Conservation (phyloP, 2,797 vertebrate species). For the Allenopithecus nigroviridis region DNA sequence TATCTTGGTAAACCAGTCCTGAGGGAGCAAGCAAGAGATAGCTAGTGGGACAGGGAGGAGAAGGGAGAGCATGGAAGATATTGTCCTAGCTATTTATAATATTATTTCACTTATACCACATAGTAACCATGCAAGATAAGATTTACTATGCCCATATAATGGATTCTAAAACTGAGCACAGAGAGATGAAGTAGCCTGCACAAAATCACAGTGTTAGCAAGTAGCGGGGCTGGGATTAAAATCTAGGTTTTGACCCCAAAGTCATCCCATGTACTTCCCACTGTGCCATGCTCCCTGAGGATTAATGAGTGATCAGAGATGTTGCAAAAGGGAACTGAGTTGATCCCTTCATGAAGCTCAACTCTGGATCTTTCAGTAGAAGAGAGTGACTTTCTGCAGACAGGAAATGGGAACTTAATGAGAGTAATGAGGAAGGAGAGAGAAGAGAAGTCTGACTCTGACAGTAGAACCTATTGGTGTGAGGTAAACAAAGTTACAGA, state of each 20-base stretch:
- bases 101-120: background rate
- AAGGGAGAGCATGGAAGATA: background rate
- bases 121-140: background rate
- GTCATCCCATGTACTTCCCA: background rate
- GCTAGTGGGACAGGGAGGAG: background rate
- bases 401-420: background rate
- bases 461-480: background rate
- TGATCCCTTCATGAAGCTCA: background rate
- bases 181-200: background rate
- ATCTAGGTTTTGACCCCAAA: background rate
- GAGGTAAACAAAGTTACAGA: background rate
- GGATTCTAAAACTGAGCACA: background rate
- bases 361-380: background rate
- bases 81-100: background rate
- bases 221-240: background rate
- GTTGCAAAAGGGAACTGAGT: background rate
- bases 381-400: background rate
- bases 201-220: background rate
- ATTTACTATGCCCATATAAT: background rate
- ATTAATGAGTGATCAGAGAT: background rate
- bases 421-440: background rate
- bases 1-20: background rate
- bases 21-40: background rate
- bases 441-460: background rate
- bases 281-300: background rate